Base-by-base conservation (phyloP, 2,797 vertebrate species). In the Dryobates pubescens region DNA sequence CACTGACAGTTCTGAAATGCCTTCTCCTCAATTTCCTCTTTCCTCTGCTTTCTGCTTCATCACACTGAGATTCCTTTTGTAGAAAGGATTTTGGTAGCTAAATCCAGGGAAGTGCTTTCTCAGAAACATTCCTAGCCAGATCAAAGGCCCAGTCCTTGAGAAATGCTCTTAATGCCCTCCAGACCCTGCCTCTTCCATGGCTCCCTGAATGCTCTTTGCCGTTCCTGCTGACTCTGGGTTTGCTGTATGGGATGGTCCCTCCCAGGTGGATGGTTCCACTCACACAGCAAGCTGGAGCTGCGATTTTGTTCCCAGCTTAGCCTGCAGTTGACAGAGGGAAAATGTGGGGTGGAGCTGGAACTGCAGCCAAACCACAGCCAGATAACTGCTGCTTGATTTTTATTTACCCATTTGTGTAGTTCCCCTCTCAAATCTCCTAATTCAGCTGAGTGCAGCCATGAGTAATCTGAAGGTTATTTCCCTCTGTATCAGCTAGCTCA, bases 261-360 rank as follows among this genome's bases (percentile, higher is more conserved):
- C 47, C 26, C 7, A 30, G 7, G 23, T 10, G 74, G 15, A 62
- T n/a, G 29, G 56, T 32, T 38, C 61, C 77, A 71, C 41, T 36
- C 43, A 10, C 14, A 6, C 36, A 58, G 45, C 3, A 5, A 53
- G 38, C 18, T 63, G 56, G 43, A 38, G 43, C 56, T 43, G 80
- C 65, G n/a, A 38, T 77, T 90, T 90, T 83, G 30, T 24, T 90
- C 71, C 84, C 41, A 86, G 34, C 70, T 87, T 45, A 69, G n/a
- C 65, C 53, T 81, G 49, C 45, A 62, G 76, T 73, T 92, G 67
- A 34, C 53, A 88, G 7, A 30, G 68, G 57, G 64, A n/a, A 94
- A 71, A 76, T 62, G 70, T 76, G 71, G 64, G 64, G 71, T 86
- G 58, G 82, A 79, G 80, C 41, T 78, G 69, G 73, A 91, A 89